Conservation (phyloP, 2,113 vertebrate genomes). For the Synchiropus splendidus region DNA sequence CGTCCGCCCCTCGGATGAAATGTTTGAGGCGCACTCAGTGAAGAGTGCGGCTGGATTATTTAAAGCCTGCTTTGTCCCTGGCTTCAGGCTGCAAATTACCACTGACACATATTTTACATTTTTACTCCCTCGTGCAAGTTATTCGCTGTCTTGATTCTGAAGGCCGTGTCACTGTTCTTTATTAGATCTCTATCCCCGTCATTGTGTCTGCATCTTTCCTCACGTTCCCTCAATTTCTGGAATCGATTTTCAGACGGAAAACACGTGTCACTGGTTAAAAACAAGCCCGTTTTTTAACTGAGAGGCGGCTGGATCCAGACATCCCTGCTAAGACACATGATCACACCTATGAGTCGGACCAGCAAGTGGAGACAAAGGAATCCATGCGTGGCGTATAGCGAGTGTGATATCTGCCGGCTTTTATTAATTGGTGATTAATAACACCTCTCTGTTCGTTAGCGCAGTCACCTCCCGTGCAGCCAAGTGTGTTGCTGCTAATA, state of each 20-base stretch:
- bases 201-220: constrained; percentile 40
- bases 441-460: constrained; percentile 89
- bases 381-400: constrained; percentile 46
- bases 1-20: too few species aligned
- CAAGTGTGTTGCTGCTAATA: constrained; percentile 95
- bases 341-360: constrained; percentile 58
- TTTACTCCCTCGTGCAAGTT: constrained; percentile 68
- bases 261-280: constrained; percentile 70
- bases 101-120: constrained; percentile 77
- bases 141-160: constrained; percentile 50
- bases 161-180: constrained; percentile 27
- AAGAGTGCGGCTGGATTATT: too few species aligned
- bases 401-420: constrained; percentile 67
- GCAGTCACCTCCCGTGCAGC: constrained; percentile 89
- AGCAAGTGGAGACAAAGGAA: constrained; percentile 57
- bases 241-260: constrained; percentile 45
- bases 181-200: constrained; percentile 24
- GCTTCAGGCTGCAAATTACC: constrained; percentile 92
- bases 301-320: too few species aligned
- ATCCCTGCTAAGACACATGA: constrained; percentile 24
- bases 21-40: too few species aligned
- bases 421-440: constrained; percentile 96
- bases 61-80: constrained; percentile 86
- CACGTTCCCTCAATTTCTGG: constrained; percentile 27
- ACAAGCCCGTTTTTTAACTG: constrained; percentile 65